These are phyloP conservation scores for Sesia apiformis DNA, from an alignment of 2,888 invertebrate species.

Conservation along the genomic window DNA sequence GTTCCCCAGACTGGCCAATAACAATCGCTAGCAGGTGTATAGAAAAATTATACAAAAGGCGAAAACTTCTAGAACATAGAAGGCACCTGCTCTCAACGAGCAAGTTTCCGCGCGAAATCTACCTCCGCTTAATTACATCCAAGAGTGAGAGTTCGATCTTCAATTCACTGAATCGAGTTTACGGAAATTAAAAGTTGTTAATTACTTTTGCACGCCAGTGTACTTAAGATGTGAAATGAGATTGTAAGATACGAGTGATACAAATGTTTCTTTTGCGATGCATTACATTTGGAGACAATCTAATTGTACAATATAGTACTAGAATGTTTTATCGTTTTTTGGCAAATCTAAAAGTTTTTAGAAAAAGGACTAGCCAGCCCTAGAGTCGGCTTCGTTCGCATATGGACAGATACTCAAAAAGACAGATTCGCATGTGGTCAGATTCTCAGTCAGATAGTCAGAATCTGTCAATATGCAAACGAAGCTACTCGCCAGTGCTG, in stretches of 20 bases:
- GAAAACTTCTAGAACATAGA: constrained; percentile 22
- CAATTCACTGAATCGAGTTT: constrained; percentile 10
- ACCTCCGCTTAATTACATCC: constrained; percentile 10
- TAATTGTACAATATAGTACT: too few species aligned
- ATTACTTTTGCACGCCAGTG: constrained; percentile 7
- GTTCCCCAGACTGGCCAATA: background rate
- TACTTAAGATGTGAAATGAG: constrained; percentile 3
- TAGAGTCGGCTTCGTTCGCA: too few species aligned
- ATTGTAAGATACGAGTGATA: constrained; percentile 1
- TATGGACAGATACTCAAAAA: too few species aligned
- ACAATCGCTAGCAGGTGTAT: constrained; percentile 2
- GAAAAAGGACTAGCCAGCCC: too few species aligned
- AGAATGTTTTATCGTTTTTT: too few species aligned
- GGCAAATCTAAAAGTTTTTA: too few species aligned
- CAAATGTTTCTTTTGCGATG: constrained; percentile 1
- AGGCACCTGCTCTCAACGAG: constrained; percentile 25
- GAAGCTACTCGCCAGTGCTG: too few species aligned
- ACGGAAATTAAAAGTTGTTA: constrained; percentile 6
- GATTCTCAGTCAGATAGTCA: too few species aligned
- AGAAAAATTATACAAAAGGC: constrained; percentile 4
- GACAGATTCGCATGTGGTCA: too few species aligned
- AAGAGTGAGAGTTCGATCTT: constrained; percentile 9
- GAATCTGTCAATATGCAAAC: too few species aligned
- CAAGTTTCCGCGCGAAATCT: constrained; percentile 19
- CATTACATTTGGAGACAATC: too few species aligned